Conservation (phyloP, 2,797 vertebrate genomes). For the Chelonia mydas region DNA sequence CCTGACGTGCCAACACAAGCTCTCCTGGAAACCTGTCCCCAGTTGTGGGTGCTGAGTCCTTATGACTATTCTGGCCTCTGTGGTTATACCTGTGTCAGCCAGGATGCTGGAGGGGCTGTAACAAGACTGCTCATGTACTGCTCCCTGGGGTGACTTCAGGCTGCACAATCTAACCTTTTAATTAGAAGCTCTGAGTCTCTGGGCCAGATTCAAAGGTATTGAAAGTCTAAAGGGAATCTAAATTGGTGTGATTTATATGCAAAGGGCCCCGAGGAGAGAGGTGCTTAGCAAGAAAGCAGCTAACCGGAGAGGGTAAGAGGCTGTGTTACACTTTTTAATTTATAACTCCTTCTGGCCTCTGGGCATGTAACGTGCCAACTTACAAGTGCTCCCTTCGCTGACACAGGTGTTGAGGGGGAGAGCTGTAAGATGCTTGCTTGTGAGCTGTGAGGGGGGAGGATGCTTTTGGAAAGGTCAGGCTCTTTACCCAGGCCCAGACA, state of each 20-base stretch:
- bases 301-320: background rate
- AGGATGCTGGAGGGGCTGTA: background rate
- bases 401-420: fast-evolving
- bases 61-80: background rate
- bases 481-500: too few relatives aligned
- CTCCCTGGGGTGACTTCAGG: background rate
- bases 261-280: background rate
- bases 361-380: background rate
- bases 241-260: background rate
- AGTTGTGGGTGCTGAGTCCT: background rate
- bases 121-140: background rate
- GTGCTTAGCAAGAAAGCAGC: background rate
- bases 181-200: background rate
- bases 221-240: background rate
- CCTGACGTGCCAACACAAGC: too few relatives aligned
- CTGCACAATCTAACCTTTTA: background rate
- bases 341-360: background rate
- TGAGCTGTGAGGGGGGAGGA: background rate
- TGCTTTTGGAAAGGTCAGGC: fast-evolving
- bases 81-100: background rate
- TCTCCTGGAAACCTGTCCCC: background rate
- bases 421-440: too few relatives aligned
- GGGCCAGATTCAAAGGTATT: background rate
- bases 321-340: background rate
- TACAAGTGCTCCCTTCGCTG: fast-evolving